Evolutionary conservation across 2,888 invertebrate genomes (phyloP).

Genomic region (Gisinianus flammeolus): DNA sequence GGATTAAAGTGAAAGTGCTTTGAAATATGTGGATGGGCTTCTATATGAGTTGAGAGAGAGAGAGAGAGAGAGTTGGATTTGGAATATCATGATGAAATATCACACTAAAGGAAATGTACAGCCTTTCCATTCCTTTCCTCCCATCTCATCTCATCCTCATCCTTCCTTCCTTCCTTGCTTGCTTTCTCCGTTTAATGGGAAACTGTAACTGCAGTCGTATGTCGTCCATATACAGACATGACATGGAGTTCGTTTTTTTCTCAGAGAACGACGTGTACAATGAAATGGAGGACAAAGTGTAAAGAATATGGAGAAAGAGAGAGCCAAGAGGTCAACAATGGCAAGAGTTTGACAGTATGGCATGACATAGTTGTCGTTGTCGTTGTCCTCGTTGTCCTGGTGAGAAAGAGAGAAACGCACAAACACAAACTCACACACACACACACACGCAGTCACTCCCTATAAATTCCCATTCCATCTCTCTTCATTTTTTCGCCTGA

Average conservation of each 20-base stretch:
- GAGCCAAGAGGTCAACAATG: background rate
- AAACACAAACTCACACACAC: background rate
- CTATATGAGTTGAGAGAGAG: background rate
- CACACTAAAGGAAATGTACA: background rate
- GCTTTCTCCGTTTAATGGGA: too few species aligned
- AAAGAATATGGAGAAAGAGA: background rate
- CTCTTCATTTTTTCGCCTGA: slow-evolving; percentile 17
- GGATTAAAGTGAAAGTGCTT: background rate
- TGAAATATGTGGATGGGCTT: background rate
- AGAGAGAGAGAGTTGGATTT: background rate
- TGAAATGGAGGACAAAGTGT: too few species aligned
- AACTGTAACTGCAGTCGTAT: too few species aligned
- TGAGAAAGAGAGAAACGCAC: slow-evolving; percentile 3
- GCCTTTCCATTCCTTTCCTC: background rate
- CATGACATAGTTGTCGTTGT: background rate
- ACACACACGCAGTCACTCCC: too few species aligned
- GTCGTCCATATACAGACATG: too few species aligned
- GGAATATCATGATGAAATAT: background rate
- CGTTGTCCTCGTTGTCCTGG: background rate
- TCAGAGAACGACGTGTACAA: too few species aligned
- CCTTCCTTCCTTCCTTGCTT: too few species aligned
- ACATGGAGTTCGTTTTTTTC: too few species aligned
- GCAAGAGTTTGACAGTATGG: slow-evolving; percentile 10
- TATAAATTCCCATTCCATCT: background rate
- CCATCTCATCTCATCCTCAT: background rate